phyloP scores from a whole-genome alignment of 2,888 invertebrate species.

The Drosophila leonis region DNA sequence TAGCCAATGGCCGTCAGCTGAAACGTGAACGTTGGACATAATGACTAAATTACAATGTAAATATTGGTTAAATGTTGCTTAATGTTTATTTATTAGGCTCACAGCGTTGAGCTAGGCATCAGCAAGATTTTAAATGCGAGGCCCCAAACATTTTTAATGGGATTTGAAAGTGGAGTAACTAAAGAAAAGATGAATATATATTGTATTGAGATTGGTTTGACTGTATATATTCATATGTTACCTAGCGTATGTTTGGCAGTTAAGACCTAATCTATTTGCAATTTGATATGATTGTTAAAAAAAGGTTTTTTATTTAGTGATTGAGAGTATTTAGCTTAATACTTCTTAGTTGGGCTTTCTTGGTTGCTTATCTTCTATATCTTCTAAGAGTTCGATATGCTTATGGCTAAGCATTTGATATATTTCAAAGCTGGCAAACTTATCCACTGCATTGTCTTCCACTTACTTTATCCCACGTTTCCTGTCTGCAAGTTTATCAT shows the following conservation, averaged over 20 bases:
- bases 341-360: too few species aligned
- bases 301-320: too few species aligned
- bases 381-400: too few species aligned
- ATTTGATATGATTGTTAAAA: too few species aligned
- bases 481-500: neutral
- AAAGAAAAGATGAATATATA: neutral
- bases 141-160: constrained; percentile 3
- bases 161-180: neutral
- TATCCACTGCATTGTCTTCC: neutral
- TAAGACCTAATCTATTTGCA: neutral
- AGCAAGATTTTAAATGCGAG: constrained; percentile 3
- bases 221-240: too few species aligned
- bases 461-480: neutral
- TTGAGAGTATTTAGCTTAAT: too few species aligned
- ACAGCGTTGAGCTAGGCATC: constrained; percentile 13
- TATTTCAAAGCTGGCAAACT: neutral
- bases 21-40: constrained; percentile 46
- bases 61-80: constrained; percentile 57
- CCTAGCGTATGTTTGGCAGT: neutral
- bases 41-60: constrained; percentile 65
- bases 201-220: neutral
- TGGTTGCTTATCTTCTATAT: too few species aligned
- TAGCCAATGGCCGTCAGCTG: constrained; percentile 39
- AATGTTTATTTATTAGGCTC: constrained; percentile 56
- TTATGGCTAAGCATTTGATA: neutral